Evolutionary conservation across 2,888 invertebrate genomes (phyloP).

Genomic region (Incurvaria masculella): DNA sequence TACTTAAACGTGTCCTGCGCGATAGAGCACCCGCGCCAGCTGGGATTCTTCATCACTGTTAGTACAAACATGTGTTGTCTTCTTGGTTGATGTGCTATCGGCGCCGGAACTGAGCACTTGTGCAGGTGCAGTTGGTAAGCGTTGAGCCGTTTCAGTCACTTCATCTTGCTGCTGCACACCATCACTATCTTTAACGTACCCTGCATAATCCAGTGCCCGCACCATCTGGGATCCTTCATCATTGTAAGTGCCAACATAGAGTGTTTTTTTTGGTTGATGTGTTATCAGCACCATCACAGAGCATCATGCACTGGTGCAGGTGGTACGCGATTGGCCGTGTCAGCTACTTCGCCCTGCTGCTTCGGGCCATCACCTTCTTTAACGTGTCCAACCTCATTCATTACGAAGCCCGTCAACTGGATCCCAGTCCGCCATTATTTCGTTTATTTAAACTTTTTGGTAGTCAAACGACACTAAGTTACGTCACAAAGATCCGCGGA

Average conservation of each 20-base stretch:
- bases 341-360: neutral
- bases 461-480: too few relatives aligned
- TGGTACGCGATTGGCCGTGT: neutral
- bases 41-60: conserved; percentile 33
- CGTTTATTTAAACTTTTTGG: too few relatives aligned
- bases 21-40: too few relatives aligned
- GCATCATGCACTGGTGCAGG: neutral
- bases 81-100: too few relatives aligned
- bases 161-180: neutral
- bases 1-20: conserved; percentile 30
- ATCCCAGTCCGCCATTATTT: too few relatives aligned
- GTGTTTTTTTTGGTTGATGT: too few relatives aligned
- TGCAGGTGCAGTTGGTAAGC: neutral
- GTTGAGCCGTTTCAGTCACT: neutral
- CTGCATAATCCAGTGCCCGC: neutral
- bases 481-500: too few relatives aligned
- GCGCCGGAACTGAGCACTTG: too few relatives aligned
- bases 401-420: too few relatives aligned
- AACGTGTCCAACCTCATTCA: neutral
- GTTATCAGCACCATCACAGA: neutral
- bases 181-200: neutral
- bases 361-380: neutral
- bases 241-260: too few relatives aligned
- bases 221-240: too few relatives aligned
- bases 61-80: conserved; percentile 10